phyloP scores from a whole-genome alignment of 2,113 vertebrate species.

The Protobothrops mucrosquamatus region DNA sequence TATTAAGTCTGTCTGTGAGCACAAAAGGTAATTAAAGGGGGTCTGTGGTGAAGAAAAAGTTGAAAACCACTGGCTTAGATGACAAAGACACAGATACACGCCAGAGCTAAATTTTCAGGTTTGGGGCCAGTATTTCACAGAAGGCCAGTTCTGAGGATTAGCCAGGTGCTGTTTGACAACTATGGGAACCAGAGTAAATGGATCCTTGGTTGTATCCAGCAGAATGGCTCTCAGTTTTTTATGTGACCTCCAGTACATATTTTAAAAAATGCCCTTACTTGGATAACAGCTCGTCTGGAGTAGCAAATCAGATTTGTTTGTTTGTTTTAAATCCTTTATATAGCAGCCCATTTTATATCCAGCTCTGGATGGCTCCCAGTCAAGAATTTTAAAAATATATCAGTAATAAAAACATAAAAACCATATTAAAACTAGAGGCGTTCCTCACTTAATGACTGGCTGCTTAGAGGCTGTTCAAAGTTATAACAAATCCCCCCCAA shows the following conservation, averaged over 20 bases:
- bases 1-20: not conserved
- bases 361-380: not conserved
- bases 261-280: not conserved
- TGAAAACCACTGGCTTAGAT: not conserved
- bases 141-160: not conserved
- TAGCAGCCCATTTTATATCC: no score
- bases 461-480: no score
- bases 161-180: not conserved
- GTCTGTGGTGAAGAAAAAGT: not conserved
- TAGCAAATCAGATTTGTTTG: not conserved
- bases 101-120: not conserved
- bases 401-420: not conserved
- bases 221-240: not conserved
- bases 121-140: not conserved
- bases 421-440: not conserved
- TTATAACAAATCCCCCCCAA: no score
- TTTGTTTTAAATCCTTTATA: no score
- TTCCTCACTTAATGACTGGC: not conserved
- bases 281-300: not conserved
- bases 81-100: not conserved
- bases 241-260: not conserved
- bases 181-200: not conserved
- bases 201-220: no score
- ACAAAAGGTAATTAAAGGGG: not conserved
- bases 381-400: no score